phyloP scores from a whole-genome alignment of 2,888 invertebrate genomes.

The Caenorhabditis sp. region DNA sequence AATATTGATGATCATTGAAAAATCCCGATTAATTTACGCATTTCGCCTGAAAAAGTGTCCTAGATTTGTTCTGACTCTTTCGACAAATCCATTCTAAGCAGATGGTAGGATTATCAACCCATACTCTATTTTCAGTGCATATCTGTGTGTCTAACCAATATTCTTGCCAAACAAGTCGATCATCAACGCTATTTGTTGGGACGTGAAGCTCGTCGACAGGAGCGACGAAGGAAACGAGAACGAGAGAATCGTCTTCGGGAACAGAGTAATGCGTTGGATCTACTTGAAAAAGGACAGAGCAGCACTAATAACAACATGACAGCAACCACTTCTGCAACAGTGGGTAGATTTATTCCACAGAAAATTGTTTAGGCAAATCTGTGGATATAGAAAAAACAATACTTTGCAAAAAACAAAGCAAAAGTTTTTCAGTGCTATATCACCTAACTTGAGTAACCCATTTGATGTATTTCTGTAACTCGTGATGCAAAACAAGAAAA shows the following conservation, averaged over 20 bases:
- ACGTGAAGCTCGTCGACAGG: conserved; percentile 65
- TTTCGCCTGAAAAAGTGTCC: too few species aligned
- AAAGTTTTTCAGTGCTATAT: too few species aligned
- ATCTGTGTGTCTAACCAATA: conserved; percentile 67
- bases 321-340: neutral
- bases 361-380: too few species aligned
- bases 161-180: conserved; percentile 70
- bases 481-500: too few species aligned
- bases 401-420: neutral
- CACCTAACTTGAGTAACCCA: too few species aligned
- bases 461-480: too few species aligned
- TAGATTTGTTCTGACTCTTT: too few species aligned
- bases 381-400: too few species aligned
- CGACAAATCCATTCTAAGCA: too few species aligned
- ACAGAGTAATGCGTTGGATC: conserved; percentile 32
- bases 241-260: conserved; percentile 34
- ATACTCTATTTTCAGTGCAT: conserved; percentile 57
- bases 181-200: conserved; percentile 68
- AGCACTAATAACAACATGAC: conserved; percentile 12
- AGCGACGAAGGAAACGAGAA: conserved; percentile 59
- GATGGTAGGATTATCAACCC: neutral
- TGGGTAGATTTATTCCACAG: neutral
- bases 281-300: conserved; percentile 42
- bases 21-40: too few species aligned
- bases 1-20: too few species aligned